Base-by-base conservation (phyloP, 2,888 invertebrate genomes). In the Apamea anceps region DNA sequence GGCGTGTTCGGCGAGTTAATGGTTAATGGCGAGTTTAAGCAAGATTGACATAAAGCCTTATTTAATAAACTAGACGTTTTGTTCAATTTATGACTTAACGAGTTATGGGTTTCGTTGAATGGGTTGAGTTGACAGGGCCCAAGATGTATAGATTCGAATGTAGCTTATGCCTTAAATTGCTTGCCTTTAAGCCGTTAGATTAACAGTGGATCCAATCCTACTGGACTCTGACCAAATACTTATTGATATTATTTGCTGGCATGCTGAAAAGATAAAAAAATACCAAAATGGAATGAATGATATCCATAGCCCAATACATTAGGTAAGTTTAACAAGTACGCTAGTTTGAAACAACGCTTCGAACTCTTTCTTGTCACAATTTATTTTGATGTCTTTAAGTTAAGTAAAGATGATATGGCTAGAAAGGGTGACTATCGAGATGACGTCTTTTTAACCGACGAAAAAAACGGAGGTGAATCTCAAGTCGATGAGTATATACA, bases 11-110 rank as follows among this genome's bases (percentile, higher is more conserved):
- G 54, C 4, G 32, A 79, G 57, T 73, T 78, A 80, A 75, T 77
- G 77, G 75, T 63, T 77, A 75, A 72, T 77, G 86, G 76, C 68
- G 57, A 77, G 65, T 42, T 57, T 80, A 72, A 75, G 72, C 60
- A 75, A 74, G 86, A 85, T 72, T 86, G 85, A 79, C 86, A 63
- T n/a, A 63, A 74, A 72, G 54, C 72, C 42, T 86, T 83, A 85
- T 82, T 79, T 66, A 82, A 85, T 85, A 32, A 79, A 75, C 48
- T 51, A 57, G 68, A 82, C 79, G 48, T 60, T 72, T 81, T 62
- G 73, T 73, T 65, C 66, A 48, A n/a, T 82, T 85, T 62, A 79
- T 73, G 3, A 82, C 51, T 79, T 75, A 65, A 75, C 18, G 21
- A 57, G 62, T 68, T 85, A 85, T 80, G 86, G 86, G 32, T 32